phyloP scores from a whole-genome alignment of 2,113 vertebrate genomes.

The Elachura formosa region DNA sequence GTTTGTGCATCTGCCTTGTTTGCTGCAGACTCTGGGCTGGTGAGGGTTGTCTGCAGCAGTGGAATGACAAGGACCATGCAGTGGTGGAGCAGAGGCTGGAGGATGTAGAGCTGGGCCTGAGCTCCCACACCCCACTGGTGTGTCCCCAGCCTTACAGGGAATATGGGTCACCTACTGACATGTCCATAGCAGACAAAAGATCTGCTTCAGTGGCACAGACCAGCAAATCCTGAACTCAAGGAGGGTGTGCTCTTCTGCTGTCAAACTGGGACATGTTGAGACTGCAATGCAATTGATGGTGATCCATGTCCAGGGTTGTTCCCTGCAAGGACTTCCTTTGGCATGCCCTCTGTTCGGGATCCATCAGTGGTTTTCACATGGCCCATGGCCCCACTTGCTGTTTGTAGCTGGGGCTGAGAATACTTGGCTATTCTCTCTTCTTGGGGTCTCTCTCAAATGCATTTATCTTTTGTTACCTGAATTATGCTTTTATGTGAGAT shows the following conservation, averaged over 20 bases:
- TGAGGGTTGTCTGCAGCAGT: neutral
- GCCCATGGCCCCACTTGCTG: neutral
- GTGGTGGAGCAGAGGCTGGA: neutral
- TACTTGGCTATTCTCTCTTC: neutral
- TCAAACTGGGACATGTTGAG: neutral
- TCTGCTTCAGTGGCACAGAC: neutral
- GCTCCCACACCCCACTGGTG: neutral
- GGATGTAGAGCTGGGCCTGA: neutral
- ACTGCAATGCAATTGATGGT: rapidly evolving
- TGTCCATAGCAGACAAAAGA: neutral
- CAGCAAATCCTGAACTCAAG: neutral
- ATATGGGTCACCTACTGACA: neutral
- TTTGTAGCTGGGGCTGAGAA: neutral
- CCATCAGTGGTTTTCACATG: neutral
- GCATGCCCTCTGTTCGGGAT: neutral
- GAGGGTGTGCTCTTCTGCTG: neutral
- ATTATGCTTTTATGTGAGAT: neutral
- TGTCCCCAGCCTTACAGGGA: neutral
- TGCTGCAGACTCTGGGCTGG: neutral
- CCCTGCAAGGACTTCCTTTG: neutral
- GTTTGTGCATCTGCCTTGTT: neutral
- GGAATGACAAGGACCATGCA: neutral
- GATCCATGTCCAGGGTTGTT: neutral
- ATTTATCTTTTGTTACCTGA: neutral
- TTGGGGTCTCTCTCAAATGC: neutral